Percentiles rank a stretch among this genome's conserved stretches.
phyloP scores from a whole-genome alignment of 1,140 invertebrate genomes.

The Apis mellifera region Amel_HAv3.1 CM009931.2:21226501-21227000 shows the following conservation, averaged over 20 bases:
- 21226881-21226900: slow-evolving; percentile 10
- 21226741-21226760: background rate
- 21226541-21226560: slow-evolving; percentile 65
- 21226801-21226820: background rate
- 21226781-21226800: slow-evolving; percentile 61
- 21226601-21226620: slow-evolving; percentile 60
- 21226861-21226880: slow-evolving; percentile 25
- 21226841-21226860: slow-evolving; percentile 1
- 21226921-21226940: slow-evolving; percentile 12
- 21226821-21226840: slow-evolving; percentile 45
- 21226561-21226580: slow-evolving; percentile 59
- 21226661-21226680: background rate
- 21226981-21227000: background rate
- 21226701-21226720: background rate
- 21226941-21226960: background rate
- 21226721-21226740: too few species aligned
- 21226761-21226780: background rate
- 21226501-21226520: background rate
- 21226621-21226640: slow-evolving; percentile 38
- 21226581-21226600: slow-evolving; percentile 68
- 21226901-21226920: background rate
- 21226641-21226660: slow-evolving; percentile 49
- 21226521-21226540: slow-evolving; percentile 51
- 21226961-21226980: background rate
- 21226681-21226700: background rate